Evolutionary conservation across 1,140 invertebrate species (phyloP).

Genomic region (Conopomorpha cramerella): DNA sequence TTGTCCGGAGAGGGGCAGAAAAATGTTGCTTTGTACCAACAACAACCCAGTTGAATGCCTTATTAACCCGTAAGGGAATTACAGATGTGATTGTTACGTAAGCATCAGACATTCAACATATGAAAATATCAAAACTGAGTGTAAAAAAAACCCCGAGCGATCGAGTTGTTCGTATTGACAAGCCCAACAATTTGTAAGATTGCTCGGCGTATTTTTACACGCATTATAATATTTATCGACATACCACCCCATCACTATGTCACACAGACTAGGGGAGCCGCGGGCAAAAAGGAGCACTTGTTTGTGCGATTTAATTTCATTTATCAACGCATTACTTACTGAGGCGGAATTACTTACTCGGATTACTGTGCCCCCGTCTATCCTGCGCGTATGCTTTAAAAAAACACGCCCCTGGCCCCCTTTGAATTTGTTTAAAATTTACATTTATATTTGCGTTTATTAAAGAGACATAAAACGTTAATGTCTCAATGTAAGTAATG

Average conservation of each 20-base stretch:
- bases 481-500: slow-evolving; percentile 27
- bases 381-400: too few relatives aligned
- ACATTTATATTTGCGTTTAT: slow-evolving; percentile 32
- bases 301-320: slow-evolving; percentile 61
- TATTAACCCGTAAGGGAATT: too few relatives aligned
- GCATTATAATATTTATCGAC: not conserved
- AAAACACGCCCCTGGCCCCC: slow-evolving; percentile 10
- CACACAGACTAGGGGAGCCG: slow-evolving; percentile 32
- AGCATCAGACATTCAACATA: too few relatives aligned
- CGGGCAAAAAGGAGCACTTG: slow-evolving; percentile 40
- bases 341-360: slow-evolving; percentile 51
- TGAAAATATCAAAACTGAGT: not conserved
- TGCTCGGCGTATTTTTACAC: too few relatives aligned
- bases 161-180: too few relatives aligned
- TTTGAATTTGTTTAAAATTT: slow-evolving; percentile 43
- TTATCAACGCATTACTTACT: slow-evolving; percentile 59
- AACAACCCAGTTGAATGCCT: too few relatives aligned
- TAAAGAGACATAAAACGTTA: slow-evolving; percentile 34
- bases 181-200: too few relatives aligned
- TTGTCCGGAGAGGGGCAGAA: too few relatives aligned
- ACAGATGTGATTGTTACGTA: too few relatives aligned
- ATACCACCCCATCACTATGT: not conserved
- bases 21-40: too few relatives aligned
- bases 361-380: slow-evolving; percentile 36
- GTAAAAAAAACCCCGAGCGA: not conserved